Conservation (phyloP, 1,140 invertebrate species). For the Plodia interpunctella region DNA sequence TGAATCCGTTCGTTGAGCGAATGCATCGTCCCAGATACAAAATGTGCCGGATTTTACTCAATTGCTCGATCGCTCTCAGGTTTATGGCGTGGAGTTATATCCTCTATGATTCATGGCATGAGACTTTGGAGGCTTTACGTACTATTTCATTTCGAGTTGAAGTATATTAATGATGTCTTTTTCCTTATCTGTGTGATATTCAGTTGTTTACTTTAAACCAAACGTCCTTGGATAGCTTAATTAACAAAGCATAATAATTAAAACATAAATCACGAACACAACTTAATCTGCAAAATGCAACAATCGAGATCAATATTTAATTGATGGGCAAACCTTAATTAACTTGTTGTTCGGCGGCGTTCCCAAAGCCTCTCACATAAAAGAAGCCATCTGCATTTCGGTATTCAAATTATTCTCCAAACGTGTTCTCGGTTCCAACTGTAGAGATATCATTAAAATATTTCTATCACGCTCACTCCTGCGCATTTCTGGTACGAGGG, state of each 20-base stretch:
- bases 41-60: constrained; percentile 57
- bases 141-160: too few relatives aligned
- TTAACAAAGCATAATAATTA: constrained; percentile 49
- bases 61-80: constrained; percentile 43
- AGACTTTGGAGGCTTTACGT: neutral
- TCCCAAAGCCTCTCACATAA: constrained; percentile 56
- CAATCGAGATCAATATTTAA: constrained; percentile 73
- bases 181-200: too few relatives aligned
- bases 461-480: constrained; percentile 66
- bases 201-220: too few relatives aligned
- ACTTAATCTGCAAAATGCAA: constrained; percentile 64
- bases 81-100: constrained; percentile 30
- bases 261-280: constrained; percentile 56
- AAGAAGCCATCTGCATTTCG: constrained; percentile 75
- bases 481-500: constrained; percentile 43
- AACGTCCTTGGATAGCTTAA: constrained; percentile 29
- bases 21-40: constrained; percentile 73
- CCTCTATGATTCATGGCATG: neutral
- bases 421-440: constrained; percentile 62
- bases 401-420: constrained; percentile 76
- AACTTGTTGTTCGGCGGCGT: constrained; percentile 70
- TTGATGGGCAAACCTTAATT: constrained; percentile 76
- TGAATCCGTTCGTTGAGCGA: constrained; percentile 68
- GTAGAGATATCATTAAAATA: constrained; percentile 43
- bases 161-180: too few relatives aligned